Percentiles rank a stretch among this genome's conserved stretches.
phyloP scores from a whole-genome alignment of 2,797 vertebrate species.

The Phalanger gymnotis region DNA sequence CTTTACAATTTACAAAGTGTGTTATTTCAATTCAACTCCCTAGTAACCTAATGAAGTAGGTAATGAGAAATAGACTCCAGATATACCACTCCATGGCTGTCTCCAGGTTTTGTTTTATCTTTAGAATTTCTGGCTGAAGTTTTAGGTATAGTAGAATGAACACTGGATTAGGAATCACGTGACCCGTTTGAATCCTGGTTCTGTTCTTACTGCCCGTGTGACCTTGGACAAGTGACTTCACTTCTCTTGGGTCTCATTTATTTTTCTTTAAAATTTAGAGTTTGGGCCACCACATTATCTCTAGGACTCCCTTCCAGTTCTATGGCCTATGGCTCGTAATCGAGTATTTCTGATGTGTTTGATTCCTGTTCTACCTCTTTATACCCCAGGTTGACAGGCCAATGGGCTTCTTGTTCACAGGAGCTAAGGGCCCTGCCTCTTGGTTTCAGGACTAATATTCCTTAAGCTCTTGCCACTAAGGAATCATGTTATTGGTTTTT shows the following conservation, averaged over 20 bases:
- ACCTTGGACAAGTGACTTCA: not conserved
- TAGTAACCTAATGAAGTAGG: not conserved
- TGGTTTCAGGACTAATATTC: not conserved
- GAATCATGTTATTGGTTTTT: not conserved
- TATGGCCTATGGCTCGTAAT: not conserved
- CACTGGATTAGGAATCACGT: not conserved
- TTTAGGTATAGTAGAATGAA: not conserved
- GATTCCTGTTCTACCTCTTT: not conserved
- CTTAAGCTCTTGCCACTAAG: not conserved
- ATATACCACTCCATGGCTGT: no score
- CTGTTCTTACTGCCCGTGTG: not conserved
- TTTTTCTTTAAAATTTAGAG: not conserved
- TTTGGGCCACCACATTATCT: not conserved
- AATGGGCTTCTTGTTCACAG: not conserved
- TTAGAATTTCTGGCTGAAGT: not conserved
- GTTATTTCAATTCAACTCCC: not conserved
- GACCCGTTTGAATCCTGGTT: not conserved
- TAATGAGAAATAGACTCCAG: not conserved
- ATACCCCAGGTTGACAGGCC: not conserved
- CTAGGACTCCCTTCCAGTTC: not conserved
- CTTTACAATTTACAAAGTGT: not conserved
- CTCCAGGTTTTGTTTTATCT: not conserved
- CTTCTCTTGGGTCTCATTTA: not conserved
- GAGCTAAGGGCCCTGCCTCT: not conserved
- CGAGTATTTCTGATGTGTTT: not conserved